phyloP scores from a whole-genome alignment of 2,797 vertebrate species.

The Carduelis carduelis region DNA sequence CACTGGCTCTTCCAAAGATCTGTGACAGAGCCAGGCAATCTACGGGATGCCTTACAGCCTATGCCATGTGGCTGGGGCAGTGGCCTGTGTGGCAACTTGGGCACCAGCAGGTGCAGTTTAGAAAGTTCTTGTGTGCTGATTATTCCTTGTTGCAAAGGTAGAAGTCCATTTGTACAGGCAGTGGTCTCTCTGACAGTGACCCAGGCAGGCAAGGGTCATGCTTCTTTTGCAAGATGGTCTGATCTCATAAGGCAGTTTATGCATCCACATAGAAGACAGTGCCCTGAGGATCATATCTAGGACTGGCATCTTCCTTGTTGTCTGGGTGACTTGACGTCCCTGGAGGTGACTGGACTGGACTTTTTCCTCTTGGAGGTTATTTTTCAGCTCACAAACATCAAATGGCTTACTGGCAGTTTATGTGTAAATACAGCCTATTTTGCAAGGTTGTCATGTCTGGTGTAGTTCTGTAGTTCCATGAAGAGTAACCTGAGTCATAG shows the following conservation, averaged over 20 bases:
- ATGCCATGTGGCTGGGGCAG: fast-evolving
- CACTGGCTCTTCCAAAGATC: neutral
- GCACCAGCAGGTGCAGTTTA: neutral
- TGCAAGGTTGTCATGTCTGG: neutral
- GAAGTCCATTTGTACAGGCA: neutral
- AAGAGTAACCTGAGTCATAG: neutral
- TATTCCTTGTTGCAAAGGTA: neutral
- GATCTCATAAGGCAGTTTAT: neutral
- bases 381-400: neutral
- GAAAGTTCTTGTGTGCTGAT: neutral
- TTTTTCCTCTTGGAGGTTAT: neutral
- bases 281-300: neutral
- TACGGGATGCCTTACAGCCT: neutral
- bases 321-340: neutral
- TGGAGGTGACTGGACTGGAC: neutral
- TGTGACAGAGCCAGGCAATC: neutral
- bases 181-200: neutral
- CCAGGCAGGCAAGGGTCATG: neutral
- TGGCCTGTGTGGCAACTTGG: neutral
- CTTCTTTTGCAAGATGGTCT: neutral
- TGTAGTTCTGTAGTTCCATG: neutral
- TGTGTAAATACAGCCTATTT: neutral
- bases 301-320: neutral
- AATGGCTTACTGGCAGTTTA: neutral
- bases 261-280: neutral